Conservation (phyloP, 2,797 vertebrate species). For the Lacerta bilineata region DNA sequence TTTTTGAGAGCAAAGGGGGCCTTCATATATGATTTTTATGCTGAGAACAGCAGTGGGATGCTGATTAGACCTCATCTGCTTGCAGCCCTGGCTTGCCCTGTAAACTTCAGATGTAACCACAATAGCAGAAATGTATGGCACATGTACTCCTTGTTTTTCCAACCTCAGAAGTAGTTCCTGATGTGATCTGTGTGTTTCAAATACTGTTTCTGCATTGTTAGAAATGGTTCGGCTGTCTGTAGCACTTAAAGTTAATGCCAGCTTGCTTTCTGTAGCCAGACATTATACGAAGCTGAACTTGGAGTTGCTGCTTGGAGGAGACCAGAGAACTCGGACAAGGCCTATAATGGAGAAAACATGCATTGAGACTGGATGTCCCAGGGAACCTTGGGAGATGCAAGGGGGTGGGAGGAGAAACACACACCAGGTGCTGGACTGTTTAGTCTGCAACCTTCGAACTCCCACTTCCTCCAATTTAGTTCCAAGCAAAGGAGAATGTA, state of each 20-base stretch:
- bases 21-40: not conserved
- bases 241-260: conserved; percentile 16
- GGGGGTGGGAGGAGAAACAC: not conserved
- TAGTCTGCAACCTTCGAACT: conserved; percentile 9
- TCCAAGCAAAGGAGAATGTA: not conserved
- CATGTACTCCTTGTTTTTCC: conserved; percentile 33
- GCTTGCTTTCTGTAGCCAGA: conserved; percentile 1
- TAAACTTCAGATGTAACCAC: conserved; percentile 13
- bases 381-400: not conserved
- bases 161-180: conserved; percentile 42
- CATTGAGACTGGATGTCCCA: not conserved
- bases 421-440: conserved; percentile 6
- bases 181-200: conserved; percentile 32
- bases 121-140: conserved; percentile 20
- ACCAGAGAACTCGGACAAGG: not conserved
- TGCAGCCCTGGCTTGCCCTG: not conserved
- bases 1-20: not conserved
- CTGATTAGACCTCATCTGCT: conserved; percentile 24
- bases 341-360: conserved; percentile 28
- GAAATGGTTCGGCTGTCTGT: conserved; percentile 6
- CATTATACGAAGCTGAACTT: conserved; percentile 17
- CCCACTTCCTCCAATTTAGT: conserved; percentile 17
- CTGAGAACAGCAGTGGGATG: conserved; percentile 1
- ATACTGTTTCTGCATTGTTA: not conserved
- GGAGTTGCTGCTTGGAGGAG: not conserved